Evolutionary conservation across 2,797 vertebrate species (phyloP).

Genomic region (Acanthiza pusilla): DNA sequence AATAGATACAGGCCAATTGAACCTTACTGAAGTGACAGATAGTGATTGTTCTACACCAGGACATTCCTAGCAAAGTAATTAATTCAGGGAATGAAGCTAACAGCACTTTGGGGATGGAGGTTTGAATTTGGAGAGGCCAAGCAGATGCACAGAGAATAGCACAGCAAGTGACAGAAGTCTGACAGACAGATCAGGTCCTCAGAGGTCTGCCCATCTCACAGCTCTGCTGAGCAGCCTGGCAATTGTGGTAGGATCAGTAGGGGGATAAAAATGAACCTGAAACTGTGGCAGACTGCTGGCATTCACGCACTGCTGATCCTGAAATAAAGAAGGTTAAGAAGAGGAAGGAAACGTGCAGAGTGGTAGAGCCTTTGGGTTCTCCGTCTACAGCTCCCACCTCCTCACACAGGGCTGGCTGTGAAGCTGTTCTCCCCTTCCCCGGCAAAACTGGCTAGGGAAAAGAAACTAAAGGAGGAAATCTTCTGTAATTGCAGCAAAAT

Average conservation of each 20-base stretch:
- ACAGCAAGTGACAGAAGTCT: background rate
- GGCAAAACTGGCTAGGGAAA: background rate
- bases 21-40: background rate
- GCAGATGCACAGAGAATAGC: background rate
- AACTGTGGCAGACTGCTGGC: constrained; percentile 17
- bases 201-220: background rate
- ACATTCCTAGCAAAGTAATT: background rate
- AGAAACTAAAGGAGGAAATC: background rate
- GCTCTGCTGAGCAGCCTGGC: background rate
- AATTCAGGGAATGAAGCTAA: background rate
- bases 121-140: background rate
- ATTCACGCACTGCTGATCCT: background rate
- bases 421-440: background rate
- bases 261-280: constrained; percentile 9
- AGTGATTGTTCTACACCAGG: background rate
- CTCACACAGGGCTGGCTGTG: background rate
- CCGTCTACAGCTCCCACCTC: background rate
- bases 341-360: background rate
- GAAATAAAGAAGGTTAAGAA: constrained; percentile 41
- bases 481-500: background rate
- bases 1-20: background rate
- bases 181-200: constrained; percentile 12
- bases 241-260: background rate
- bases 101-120: background rate
- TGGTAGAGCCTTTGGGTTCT: background rate